Evolutionary conservation across 2,797 vertebrate species (phyloP).

Genomic region (Karalla daura): DNA sequence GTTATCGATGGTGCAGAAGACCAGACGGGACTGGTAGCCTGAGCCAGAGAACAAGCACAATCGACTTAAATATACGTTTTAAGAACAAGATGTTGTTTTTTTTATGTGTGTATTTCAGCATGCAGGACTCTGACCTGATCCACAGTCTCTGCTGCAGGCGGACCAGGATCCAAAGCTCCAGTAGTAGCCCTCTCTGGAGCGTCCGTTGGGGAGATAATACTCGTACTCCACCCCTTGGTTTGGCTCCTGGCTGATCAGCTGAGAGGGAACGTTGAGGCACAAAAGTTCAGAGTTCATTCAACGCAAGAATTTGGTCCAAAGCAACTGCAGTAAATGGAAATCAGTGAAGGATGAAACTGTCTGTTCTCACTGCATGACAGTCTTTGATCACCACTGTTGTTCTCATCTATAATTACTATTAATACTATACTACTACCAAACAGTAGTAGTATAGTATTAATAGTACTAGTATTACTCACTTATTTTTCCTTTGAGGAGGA

Average conservation of each 20-base stretch:
- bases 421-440: too few species aligned
- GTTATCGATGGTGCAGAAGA: conserved; percentile 92
- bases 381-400: too few species aligned
- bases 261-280: too few species aligned
- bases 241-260: conserved; percentile 95
- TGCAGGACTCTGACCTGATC: conserved; percentile 86
- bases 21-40: conserved; percentile 93
- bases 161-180: conserved; percentile 96
- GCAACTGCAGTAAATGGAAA: neutral
- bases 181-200: conserved; percentile 82
- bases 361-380: neutral
- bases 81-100: too few species aligned
- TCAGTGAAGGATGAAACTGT: neutral
- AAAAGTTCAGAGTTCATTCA: too few species aligned
- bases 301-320: neutral
- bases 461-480: too few species aligned
- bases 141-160: conserved; percentile 90
- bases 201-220: conserved; percentile 86
- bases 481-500: too few species aligned
- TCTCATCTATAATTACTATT: too few species aligned
- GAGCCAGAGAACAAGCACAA: too few species aligned
- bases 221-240: conserved; percentile 92
- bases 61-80: too few species aligned
- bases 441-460: too few species aligned
- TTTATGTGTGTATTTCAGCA: neutral